These are phyloP conservation scores for Epirrhoe alternata DNA, from an alignment of 2,888 invertebrate species.

Conservation along the genomic window DNA sequence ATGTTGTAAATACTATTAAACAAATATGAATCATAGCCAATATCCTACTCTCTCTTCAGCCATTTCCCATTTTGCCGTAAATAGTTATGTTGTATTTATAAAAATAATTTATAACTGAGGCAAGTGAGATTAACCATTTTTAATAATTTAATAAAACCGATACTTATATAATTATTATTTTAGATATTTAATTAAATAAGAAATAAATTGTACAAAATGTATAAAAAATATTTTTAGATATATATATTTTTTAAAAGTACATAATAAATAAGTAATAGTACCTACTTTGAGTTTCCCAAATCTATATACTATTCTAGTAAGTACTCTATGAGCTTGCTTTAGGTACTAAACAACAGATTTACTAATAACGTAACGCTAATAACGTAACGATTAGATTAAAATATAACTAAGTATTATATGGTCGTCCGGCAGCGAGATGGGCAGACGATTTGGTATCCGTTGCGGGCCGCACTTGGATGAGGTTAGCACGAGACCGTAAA, in stretches of 20 bases:
- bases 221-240: constrained; percentile 17
- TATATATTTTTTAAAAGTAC: no score
- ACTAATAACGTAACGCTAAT: not conserved
- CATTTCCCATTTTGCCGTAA: not conserved
- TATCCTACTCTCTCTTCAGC: not conserved
- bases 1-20: not conserved
- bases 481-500: no score
- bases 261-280: no score
- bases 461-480: no score
- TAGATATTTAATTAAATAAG: not conserved
- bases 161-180: not conserved
- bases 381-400: not conserved
- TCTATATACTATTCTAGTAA: constrained; percentile 29
- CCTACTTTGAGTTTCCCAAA: constrained; percentile 25
- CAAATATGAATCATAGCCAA: not conserved
- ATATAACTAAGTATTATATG: not conserved
- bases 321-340: constrained; percentile 25
- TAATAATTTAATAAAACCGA: constrained; percentile 1
- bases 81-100: constrained; percentile 24
- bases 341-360: constrained; percentile 21
- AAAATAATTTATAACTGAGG: constrained; percentile 29
- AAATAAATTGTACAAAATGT: constrained; percentile 11
- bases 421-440: no score
- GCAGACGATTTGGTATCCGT: no score
- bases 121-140: constrained; percentile 30